Evolutionary conservation across 2,888 invertebrate species (phyloP).

Genomic region (Sisyra terminalis): DNA sequence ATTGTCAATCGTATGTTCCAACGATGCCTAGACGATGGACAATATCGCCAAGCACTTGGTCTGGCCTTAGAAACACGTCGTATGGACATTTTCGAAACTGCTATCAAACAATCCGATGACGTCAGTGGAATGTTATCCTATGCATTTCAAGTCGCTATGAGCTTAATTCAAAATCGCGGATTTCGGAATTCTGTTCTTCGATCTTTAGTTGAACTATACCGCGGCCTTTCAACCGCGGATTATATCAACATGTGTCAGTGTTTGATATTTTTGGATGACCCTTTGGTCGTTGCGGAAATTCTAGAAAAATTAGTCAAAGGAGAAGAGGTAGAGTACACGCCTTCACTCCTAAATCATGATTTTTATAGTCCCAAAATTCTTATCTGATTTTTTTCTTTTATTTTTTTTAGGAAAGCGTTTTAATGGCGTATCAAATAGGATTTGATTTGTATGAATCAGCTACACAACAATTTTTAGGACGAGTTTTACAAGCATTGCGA

Average conservation of each 20-base stretch:
- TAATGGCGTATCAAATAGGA: constrained; percentile 98
- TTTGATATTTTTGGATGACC: constrained; percentile 90
- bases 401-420: constrained; percentile 47
- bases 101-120: constrained; percentile 86
- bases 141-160: constrained; percentile 93
- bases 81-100: constrained; percentile 90
- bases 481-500: constrained; percentile 67
- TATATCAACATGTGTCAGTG: constrained; percentile 98
- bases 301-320: constrained; percentile 78
- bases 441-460: constrained; percentile 99
- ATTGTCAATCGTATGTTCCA: constrained; percentile 97
- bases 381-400: constrained; percentile 6
- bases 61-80: constrained; percentile 90
- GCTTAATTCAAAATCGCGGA: constrained; percentile 82
- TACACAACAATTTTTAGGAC: constrained; percentile 88
- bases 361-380: constrained; percentile 7
- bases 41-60: constrained; percentile 90
- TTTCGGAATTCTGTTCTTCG: constrained; percentile 84
- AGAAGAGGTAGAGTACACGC: constrained; percentile 28
- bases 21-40: constrained; percentile 84
- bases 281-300: constrained; percentile 81
- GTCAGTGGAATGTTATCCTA: constrained; percentile 81
- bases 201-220: constrained; percentile 77
- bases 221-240: constrained; percentile 78
- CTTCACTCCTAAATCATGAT: not conserved